Percentiles rank a stretch among this genome's conserved stretches.
Conservation (phyloP, 1,140 invertebrate genomes). For the Drosophila lini region DNA sequence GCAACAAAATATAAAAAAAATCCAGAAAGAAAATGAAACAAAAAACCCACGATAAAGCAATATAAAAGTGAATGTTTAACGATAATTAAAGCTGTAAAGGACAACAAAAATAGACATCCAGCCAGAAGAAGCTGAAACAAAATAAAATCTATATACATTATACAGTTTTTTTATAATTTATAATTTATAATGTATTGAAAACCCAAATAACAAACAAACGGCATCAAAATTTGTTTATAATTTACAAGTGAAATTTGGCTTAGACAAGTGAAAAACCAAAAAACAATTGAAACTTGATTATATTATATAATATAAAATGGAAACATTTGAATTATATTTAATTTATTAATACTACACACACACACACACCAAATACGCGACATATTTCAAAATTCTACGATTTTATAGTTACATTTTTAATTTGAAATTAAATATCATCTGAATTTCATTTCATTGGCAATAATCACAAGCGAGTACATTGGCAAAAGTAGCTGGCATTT, state of each 20-base stretch:
- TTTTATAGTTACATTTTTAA: not conserved
- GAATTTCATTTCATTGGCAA: slow-evolving; percentile 26
- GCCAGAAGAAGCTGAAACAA: too few species aligned
- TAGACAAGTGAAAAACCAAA: not conserved
- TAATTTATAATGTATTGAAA: slow-evolving; percentile 1
- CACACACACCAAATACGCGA: slow-evolving; percentile 16
- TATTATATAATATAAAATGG: not conserved
- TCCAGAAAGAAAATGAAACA: not conserved
- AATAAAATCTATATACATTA: not conserved
- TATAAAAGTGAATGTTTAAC: not conserved
- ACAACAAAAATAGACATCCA: not conserved
- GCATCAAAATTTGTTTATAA: slow-evolving; percentile 14
- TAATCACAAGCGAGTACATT: slow-evolving; percentile 45
- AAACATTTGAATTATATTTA: not conserved
- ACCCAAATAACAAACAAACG: slow-evolving; percentile 1
- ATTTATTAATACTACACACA: slow-evolving; percentile 1
- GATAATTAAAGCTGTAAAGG: not conserved
- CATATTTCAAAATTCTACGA: slow-evolving; percentile 37
- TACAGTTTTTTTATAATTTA: slow-evolving; percentile 9
- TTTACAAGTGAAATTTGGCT: slow-evolving; percentile 5
- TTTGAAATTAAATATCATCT: slow-evolving; percentile 21
- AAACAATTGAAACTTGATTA: not conserved
- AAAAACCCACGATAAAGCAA: not conserved
- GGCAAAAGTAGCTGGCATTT: slow-evolving; percentile 49
- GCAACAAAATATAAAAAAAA: not conserved